Conservation (phyloP, 2,888 invertebrate genomes). For the Xanthostigma xanthostigma region DNA sequence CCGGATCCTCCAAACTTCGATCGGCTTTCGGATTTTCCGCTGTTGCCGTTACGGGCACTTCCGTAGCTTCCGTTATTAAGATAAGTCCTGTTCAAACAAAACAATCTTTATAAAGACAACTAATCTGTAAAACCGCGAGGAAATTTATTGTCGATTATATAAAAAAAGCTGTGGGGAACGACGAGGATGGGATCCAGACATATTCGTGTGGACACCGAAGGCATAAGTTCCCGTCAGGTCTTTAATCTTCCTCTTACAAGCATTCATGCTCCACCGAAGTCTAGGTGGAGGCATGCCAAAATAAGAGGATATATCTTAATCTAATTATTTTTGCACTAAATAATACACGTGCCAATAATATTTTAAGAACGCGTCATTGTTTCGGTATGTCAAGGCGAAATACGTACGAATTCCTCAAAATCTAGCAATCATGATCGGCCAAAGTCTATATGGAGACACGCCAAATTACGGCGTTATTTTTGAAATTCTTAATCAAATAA, state of each 20-base stretch:
- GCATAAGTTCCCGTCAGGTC: constrained; percentile 44
- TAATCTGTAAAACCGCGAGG: neutral
- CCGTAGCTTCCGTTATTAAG: neutral
- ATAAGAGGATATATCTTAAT: constrained; percentile 36
- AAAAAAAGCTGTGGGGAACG: constrained; percentile 20
- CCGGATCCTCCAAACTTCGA: neutral
- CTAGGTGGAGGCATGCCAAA: constrained; percentile 60
- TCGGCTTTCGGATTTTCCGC: neutral
- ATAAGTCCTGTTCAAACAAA: neutral
- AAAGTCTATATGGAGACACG: too few species aligned
- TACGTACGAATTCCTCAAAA: too few species aligned
- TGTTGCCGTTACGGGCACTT: neutral
- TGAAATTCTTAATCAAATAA: too few species aligned
- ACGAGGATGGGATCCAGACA: constrained; percentile 66
- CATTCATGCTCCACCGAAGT: constrained; percentile 54
- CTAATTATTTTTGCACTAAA: too few species aligned
- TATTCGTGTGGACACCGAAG: constrained; percentile 61
- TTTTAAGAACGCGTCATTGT: too few species aligned
- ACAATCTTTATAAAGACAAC: neutral
- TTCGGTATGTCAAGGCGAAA: too few species aligned
- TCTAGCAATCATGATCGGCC: too few species aligned
- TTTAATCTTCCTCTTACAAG: constrained; percentile 53
- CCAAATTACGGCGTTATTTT: too few species aligned
- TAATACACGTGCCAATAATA: too few species aligned
- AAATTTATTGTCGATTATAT: neutral